Evolutionary conservation across 2,113 vertebrate genomes (phyloP), one percentile per base, ranked within the genome.

Genomic region (Eurystomus gularis): DNA sequence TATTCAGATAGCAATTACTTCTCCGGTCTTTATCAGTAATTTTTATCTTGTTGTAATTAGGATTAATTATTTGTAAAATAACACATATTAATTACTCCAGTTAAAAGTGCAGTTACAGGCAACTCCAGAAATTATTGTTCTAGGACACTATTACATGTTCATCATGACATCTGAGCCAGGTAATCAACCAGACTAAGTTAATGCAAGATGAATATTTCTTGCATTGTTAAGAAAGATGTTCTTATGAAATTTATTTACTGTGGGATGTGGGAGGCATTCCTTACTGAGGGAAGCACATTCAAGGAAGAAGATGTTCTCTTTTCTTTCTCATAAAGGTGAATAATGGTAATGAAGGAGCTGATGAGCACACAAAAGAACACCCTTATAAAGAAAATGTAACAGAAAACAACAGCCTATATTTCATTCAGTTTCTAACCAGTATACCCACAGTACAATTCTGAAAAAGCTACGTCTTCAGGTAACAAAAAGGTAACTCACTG

Each of bases 61-160:
- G 31, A 68, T 73, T 79, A 93, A 79, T 89, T 91, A 76, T 85
- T 85, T 93, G 49, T 33, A 54, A 91, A 90, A 90, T 82, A 82
- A 39, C 13, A 9, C 7, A 24, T 51, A 88, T 66, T 88, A 85
- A 58, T 13, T 66, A 54, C 25, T 57, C 7, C 26, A 58, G 9
- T 77, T 76, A 55, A 65, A 90, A 93, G 8, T 7, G 11, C 29
- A 46, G 44, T 60, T 87, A 82, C 17, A 82, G 35, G 6, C 15
- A 69, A 73, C 31, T 84, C 39, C 35, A 93, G 66, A 70, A 96
- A 82, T 37, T 2, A 21, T 66, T 93, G 14, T 80, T 94, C 46
- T 58, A 68, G 8, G 52, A 46, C 14, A 58, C 26, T 69, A 7
- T 37, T 61, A 20, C 61, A 48, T 1, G 2, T 57, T 72, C 21